Percentiles rank a stretch among this genome's conserved stretches.
Evolutionary conservation across 2,888 invertebrate genomes (phyloP).

Genomic region (Cephus runcator): DNA sequence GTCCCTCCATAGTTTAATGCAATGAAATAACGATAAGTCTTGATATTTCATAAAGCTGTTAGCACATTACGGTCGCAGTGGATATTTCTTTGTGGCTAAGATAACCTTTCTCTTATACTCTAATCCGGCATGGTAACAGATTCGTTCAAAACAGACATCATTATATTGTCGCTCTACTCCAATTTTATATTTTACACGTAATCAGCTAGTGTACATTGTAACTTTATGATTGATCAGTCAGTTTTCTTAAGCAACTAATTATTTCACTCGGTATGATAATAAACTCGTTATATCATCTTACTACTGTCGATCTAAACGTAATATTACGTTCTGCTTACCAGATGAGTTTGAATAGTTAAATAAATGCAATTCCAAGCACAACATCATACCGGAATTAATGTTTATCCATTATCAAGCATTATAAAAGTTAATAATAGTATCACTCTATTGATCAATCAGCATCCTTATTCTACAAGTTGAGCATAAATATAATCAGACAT

Average conservation of each 20-base stretch:
- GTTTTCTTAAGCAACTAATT: background rate
- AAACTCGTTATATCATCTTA: background rate
- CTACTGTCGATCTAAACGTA: background rate
- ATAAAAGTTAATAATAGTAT: background rate
- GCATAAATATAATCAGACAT: background rate
- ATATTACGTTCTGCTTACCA: background rate
- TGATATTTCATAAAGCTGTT: background rate
- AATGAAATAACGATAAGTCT: constrained; percentile 6
- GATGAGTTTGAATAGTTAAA: background rate
- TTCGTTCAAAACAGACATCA: background rate
- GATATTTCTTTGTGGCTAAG: background rate
- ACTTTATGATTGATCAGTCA: background rate
- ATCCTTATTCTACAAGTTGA: background rate
- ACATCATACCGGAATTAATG: background rate
- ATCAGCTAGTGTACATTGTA: background rate
- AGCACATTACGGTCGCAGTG: background rate
- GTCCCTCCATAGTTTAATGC: constrained; percentile 23
- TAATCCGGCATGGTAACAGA: background rate
- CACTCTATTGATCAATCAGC: background rate
- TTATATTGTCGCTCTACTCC: background rate
- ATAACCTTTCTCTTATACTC: background rate
- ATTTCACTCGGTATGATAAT: background rate
- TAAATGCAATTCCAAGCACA: background rate
- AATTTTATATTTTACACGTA: background rate
- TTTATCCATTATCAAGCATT: background rate